These are phyloP conservation scores for Lepus timidus DNA, from an alignment of 2,113 vertebrate genomes.

Conservation along the genomic window DNA sequence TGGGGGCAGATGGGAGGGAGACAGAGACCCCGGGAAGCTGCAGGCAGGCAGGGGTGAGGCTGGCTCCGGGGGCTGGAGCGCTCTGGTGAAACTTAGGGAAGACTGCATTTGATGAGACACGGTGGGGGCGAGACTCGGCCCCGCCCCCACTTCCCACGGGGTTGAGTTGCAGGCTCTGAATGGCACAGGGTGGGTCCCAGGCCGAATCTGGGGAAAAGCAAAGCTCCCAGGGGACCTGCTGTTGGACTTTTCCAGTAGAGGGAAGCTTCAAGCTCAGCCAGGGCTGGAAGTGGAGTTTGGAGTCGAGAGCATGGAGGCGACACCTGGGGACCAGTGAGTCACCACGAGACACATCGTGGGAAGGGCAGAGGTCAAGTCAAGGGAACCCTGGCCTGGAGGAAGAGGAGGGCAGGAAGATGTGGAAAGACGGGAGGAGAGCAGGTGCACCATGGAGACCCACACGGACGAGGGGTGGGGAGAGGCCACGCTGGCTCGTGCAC, in stretches of 20 bases:
- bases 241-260: not conserved
- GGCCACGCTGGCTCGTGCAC: too few relatives aligned
- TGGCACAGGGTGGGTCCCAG: too few relatives aligned
- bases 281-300: not conserved
- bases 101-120: not conserved
- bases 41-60: too few relatives aligned
- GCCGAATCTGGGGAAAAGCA: not conserved
- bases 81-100: too few relatives aligned
- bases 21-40: not conserved
- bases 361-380: not conserved
- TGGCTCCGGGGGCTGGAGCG: rapidly evolving
- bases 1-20: not conserved
- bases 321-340: not conserved
- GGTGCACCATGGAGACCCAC: not conserved
- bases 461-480: not conserved
- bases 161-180: not conserved
- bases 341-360: not conserved
- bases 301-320: rapidly evolving
- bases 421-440: not conserved
- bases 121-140: not conserved
- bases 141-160: rapidly evolving
- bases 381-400: not conserved
- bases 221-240: not conserved
- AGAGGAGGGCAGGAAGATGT: not conserved
- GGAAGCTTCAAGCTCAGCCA: rapidly evolving